Conservation (phyloP, 2,888 invertebrate species). For the Bellardia bayeri region DNA sequence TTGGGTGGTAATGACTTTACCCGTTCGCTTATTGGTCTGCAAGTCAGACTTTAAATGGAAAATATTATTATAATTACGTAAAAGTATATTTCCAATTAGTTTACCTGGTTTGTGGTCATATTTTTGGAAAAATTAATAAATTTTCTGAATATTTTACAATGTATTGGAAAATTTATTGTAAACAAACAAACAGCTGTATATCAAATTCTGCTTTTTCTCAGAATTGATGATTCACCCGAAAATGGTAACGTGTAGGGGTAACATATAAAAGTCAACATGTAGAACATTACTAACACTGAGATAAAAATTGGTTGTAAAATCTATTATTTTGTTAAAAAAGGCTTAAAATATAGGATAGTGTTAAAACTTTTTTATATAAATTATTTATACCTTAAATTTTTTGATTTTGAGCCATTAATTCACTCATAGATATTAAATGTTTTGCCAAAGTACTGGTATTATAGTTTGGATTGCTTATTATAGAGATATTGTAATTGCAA, state of each 20-base stretch:
- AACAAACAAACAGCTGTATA: constrained; percentile 62
- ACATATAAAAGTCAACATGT: background rate
- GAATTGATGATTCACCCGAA: constrained; percentile 39
- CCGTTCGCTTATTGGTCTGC: constrained; percentile 12
- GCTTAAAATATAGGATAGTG: too few species aligned
- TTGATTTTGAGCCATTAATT: too few species aligned
- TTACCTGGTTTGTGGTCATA: constrained; percentile 34
- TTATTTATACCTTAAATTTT: too few species aligned
- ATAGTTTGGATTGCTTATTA: too few species aligned
- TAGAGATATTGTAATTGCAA: too few species aligned
- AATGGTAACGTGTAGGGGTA: constrained; percentile 8
- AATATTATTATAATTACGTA: background rate
- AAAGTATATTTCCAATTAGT: background rate
- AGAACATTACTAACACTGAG: background rate
- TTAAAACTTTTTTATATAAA: too few species aligned
- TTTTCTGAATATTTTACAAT: background rate
- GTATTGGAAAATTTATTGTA: constrained; percentile 35
- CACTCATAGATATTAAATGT: too few species aligned
- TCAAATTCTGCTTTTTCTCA: constrained; percentile 41
- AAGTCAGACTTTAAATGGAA: background rate
- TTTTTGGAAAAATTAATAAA: background rate
- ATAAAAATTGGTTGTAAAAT: background rate
- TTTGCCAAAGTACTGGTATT: too few species aligned
- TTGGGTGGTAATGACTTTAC: constrained; percentile 43
- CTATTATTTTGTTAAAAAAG: background rate